Evolutionary conservation across 2,797 vertebrate genomes (phyloP).

Genomic region (Gorsachius magnificus): DNA sequence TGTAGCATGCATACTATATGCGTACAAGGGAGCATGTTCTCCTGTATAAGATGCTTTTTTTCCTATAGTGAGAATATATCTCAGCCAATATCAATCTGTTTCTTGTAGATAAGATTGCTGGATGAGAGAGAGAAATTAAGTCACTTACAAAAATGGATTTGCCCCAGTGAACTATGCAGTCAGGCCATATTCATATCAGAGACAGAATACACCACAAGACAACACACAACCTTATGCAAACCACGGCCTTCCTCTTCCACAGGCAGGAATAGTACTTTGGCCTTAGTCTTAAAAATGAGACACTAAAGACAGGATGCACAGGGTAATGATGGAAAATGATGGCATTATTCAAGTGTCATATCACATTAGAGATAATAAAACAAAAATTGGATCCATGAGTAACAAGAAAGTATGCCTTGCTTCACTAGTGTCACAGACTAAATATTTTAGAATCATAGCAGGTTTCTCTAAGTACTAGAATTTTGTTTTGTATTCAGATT

Average conservation of each 20-base stretch:
- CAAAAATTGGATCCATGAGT: neutral
- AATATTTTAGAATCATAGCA: neutral
- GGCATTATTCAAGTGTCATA: neutral
- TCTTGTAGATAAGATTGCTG: neutral
- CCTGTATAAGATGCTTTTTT: neutral
- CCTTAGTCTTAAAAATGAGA: constrained; percentile 14
- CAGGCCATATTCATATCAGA: neutral
- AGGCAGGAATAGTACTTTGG: neutral
- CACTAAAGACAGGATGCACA: neutral
- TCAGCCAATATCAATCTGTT: neutral
- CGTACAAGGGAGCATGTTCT: neutral
- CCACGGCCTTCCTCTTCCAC: neutral
- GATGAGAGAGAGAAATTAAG: neutral
- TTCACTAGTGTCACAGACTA: neutral
- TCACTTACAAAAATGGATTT: constrained; percentile 3
- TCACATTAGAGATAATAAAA: neutral
- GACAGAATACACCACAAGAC: neutral
- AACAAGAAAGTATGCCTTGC: neutral
- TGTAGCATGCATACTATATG: neutral
- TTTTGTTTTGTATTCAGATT: neutral
- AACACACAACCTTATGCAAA: neutral
- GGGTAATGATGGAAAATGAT: neutral
- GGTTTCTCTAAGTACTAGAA: neutral
- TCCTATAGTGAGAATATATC: neutral
- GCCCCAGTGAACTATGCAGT: neutral